Conservation (phyloP, 2,797 vertebrate species). For the Brachyalestes nurse region DNA sequence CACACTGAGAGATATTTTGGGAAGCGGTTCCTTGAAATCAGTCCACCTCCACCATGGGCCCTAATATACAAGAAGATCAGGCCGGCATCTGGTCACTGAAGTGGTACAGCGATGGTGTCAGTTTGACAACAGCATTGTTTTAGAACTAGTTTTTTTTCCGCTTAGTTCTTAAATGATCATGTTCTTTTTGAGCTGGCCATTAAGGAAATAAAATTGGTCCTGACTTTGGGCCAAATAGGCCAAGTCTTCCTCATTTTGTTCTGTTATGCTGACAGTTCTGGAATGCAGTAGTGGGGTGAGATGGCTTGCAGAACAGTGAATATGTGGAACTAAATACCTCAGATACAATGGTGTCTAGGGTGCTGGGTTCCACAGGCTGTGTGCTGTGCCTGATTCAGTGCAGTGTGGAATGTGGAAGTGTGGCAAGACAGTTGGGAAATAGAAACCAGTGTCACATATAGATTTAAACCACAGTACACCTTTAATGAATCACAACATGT, state of each 20-base stretch:
- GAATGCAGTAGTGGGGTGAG: slow-evolving; percentile 2
- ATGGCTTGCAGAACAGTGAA: not conserved
- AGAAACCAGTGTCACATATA: not conserved
- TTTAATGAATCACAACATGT: not conserved
- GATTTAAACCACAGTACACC: not conserved
- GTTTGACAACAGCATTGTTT: not conserved
- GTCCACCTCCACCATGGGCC: not conserved
- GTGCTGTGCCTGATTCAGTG: slow-evolving; percentile 13
- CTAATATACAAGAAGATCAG: slow-evolving; percentile 1
- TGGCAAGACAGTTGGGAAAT: slow-evolving; percentile 4
- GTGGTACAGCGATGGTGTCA: not conserved
- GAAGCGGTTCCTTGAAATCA: not conserved
- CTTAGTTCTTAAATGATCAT: not conserved
- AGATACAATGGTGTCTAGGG: slow-evolving; percentile 7
- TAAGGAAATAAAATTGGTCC: not conserved
- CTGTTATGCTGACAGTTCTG: not conserved
- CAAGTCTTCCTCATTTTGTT: not conserved
- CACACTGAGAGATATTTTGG: slow-evolving; percentile 39
- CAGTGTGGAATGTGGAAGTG: slow-evolving; percentile 21
- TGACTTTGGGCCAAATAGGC: slow-evolving; percentile 1
- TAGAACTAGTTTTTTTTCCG: not conserved
- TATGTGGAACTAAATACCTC: not conserved
- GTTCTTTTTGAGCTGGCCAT: not conserved
- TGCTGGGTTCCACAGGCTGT: slow-evolving; percentile 4
- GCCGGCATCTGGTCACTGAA: not conserved